Conservation (phyloP, 2,888 invertebrate species). For the Aporophyla nigra region DNA sequence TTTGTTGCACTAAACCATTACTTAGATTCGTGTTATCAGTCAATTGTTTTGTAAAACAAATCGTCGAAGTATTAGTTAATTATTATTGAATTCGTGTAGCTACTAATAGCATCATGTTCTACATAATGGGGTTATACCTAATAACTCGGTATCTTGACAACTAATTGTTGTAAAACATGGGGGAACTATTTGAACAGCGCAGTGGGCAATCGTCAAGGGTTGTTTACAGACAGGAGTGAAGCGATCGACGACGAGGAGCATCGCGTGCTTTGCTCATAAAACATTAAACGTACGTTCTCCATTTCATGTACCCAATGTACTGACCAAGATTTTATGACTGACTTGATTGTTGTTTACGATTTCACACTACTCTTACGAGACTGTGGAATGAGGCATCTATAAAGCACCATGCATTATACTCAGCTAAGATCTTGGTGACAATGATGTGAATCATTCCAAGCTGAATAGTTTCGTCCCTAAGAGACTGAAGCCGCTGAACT, state of each 20-base stretch:
- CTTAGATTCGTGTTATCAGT: neutral
- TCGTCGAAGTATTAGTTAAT: neutral
- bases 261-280: slow-evolving; percentile 80
- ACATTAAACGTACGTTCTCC: slow-evolving; percentile 74
- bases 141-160: slow-evolving; percentile 35
- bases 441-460: slow-evolving; percentile 33
- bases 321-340: slow-evolving; percentile 35
- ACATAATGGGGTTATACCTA: slow-evolving; percentile 30
- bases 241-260: slow-evolving; percentile 74
- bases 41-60: slow-evolving; percentile 24
- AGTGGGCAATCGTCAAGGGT: slow-evolving; percentile 57
- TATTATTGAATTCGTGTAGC: slow-evolving; percentile 14
- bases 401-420: slow-evolving; percentile 32
- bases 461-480: slow-evolving; percentile 25
- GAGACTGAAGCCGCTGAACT: slow-evolving; percentile 74
- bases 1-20: neutral
- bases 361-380: neutral
- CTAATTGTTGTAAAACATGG: slow-evolving; percentile 60
- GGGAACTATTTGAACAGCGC: slow-evolving; percentile 60
- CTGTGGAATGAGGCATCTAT: slow-evolving; percentile 14
- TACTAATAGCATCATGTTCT: slow-evolving; percentile 13
- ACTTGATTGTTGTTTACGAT: slow-evolving; percentile 22
- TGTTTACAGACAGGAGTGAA: slow-evolving; percentile 79
- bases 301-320: slow-evolving; percentile 68
- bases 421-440: slow-evolving; percentile 14